Evolutionary conservation across 2,888 invertebrate species (phyloP).

Genomic region (Peribatodes rhomboidaria): DNA sequence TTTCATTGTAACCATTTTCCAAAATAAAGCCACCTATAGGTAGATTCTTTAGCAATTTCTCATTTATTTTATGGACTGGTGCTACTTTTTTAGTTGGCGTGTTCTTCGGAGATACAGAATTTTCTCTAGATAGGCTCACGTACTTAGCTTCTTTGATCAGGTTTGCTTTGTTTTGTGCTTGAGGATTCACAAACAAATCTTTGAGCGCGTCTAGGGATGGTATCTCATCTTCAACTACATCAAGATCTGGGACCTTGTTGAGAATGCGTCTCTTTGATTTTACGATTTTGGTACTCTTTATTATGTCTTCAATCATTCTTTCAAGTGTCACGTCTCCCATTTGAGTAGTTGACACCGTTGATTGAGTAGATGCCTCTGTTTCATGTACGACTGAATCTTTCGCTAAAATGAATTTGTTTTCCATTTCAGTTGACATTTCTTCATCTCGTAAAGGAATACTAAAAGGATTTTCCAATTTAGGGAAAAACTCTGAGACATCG

Average conservation of each 20-base stretch:
- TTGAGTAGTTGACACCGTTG: slow-evolving; percentile 82
- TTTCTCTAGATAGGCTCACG: slow-evolving; percentile 77
- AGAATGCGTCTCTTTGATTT: slow-evolving; percentile 75
- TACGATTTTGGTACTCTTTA: slow-evolving; percentile 85
- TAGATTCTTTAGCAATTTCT: slow-evolving; percentile 76
- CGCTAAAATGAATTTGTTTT: slow-evolving; percentile 79
- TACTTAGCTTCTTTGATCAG: slow-evolving; percentile 80
- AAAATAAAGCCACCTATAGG: slow-evolving; percentile 80
- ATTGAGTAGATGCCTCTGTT: slow-evolving; percentile 59
- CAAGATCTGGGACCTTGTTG: slow-evolving; percentile 57
- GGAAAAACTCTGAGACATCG: slow-evolving; percentile 83
- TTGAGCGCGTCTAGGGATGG: slow-evolving; percentile 68
- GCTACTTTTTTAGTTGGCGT: slow-evolving; percentile 71
- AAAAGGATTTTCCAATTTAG: slow-evolving; percentile 79
- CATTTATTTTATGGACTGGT: slow-evolving; percentile 71
- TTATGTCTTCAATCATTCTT: slow-evolving; percentile 87
- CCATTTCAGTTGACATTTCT: slow-evolving; percentile 81
- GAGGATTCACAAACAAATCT: slow-evolving; percentile 78
- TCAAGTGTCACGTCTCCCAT: slow-evolving; percentile 86
- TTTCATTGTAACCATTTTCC: slow-evolving; percentile 82
- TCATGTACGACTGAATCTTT: slow-evolving; percentile 71
- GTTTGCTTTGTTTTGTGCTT: slow-evolving; percentile 75
- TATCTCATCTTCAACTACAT: slow-evolving; percentile 63
- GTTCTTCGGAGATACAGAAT: slow-evolving; percentile 76
- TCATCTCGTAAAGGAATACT: slow-evolving; percentile 76